These are phyloP conservation scores for Ciconia nigra DNA, from an alignment of 2,797 vertebrate species.

Conservation along the genomic window DNA sequence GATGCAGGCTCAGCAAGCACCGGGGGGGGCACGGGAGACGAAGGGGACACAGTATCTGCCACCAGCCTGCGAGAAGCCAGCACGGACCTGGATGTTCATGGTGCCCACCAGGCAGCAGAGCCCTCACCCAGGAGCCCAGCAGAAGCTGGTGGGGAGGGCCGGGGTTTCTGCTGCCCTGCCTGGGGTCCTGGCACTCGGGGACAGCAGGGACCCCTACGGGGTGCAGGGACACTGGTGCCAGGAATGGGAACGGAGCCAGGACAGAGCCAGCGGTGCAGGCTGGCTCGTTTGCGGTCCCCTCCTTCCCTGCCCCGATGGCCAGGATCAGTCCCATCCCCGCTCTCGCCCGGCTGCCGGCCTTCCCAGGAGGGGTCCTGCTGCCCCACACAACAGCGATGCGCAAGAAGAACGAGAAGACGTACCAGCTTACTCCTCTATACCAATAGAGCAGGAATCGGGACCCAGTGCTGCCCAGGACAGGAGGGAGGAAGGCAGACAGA, in stretches of 20 bases:
- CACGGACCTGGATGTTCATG: not conserved
- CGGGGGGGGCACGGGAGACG: not conserved
- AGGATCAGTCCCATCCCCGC: not conserved
- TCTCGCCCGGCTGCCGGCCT: not conserved
- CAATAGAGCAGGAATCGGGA: constrained; percentile 93
- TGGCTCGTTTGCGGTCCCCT: not conserved
- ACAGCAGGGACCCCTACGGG: not conserved
- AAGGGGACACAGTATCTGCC: not conserved
- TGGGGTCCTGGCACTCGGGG: not conserved
- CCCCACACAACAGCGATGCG: not conserved
- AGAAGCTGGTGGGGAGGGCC: not conserved
- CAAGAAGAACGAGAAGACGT: constrained; percentile 71
- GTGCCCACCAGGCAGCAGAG: not conserved
- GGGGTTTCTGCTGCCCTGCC: not conserved
- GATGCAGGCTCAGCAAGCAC: not conserved
- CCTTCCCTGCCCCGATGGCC: not conserved
- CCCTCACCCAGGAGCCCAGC: not conserved
- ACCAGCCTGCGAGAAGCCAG: not conserved
- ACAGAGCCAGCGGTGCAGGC: not conserved
- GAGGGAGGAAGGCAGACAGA: constrained; percentile 73
- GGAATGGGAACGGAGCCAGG: not conserved
- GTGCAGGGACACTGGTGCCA: not conserved
- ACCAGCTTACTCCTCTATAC: constrained; percentile 95
- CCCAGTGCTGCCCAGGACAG: constrained; percentile 87
- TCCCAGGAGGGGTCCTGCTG: not conserved